Evolutionary conservation across 2,797 vertebrate genomes (phyloP).

Genomic region (Falco naumanni): DNA sequence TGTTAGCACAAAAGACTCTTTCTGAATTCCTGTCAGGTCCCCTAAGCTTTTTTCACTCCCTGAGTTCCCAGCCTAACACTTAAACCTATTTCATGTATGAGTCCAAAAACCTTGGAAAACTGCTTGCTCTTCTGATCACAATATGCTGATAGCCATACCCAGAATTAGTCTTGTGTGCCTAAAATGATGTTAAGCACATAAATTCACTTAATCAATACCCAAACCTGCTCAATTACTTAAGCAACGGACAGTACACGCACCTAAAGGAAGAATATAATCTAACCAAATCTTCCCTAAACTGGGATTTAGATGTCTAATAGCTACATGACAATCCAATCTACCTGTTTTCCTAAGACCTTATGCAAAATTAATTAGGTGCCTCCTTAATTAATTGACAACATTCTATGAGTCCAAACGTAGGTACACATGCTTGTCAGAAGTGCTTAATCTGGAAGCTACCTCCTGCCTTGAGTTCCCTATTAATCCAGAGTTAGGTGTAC

Average conservation of each 20-base stretch:
- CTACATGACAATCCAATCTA: not conserved
- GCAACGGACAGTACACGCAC: not conserved
- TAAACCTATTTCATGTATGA: not conserved
- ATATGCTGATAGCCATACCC: not conserved
- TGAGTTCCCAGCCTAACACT: not conserved
- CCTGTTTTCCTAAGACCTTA: not conserved
- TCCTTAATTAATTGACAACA: not conserved
- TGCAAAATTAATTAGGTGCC: not conserved
- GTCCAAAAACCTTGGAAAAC: not conserved
- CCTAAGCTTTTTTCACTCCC: not conserved
- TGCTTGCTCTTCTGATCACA: not conserved
- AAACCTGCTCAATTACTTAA: not conserved
- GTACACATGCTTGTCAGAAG: not conserved
- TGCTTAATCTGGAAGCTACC: not conserved
- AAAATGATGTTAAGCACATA: not conserved
- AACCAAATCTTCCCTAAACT: not conserved
- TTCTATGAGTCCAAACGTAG: not conserved
- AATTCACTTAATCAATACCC: not conserved
- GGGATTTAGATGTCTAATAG: not conserved
- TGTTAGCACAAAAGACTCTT: not conserved
- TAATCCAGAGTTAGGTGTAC: not conserved
- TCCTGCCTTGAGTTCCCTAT: not conserved
- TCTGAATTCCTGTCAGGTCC: not conserved
- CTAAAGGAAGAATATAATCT: not conserved
- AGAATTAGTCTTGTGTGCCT: not conserved